These are phyloP conservation scores for Philonicus albiceps DNA, from an alignment of 2,888 invertebrate genomes.

Conservation along the genomic window DNA sequence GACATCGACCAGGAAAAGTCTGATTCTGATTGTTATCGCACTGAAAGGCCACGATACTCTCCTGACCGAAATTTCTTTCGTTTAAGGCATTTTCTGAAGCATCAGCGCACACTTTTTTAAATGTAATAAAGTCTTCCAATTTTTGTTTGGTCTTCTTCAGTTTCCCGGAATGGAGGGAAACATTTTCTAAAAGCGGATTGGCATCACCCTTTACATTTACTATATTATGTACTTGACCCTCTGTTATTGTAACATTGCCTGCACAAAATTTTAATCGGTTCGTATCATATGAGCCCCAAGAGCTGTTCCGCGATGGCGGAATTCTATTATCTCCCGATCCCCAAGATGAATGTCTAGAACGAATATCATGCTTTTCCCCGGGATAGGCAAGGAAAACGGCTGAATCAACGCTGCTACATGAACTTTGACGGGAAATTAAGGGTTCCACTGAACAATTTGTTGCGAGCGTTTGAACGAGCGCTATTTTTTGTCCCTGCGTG, in stretches of 20 bases:
- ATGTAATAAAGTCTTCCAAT: slow-evolving; percentile 67
- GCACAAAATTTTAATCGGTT: slow-evolving; percentile 57
- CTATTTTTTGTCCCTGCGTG: slow-evolving; percentile 52
- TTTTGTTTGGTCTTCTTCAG: slow-evolving; percentile 76
- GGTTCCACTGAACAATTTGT: slow-evolving; percentile 56
- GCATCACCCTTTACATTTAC: slow-evolving; percentile 38
- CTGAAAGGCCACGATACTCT: slow-evolving; percentile 37
- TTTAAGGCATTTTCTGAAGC: slow-evolving; percentile 50
- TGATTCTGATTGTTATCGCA: slow-evolving; percentile 50
- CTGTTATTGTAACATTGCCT: slow-evolving; percentile 58
- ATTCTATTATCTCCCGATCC: slow-evolving; percentile 75
- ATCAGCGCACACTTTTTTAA: slow-evolving; percentile 60
- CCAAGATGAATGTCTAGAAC: slow-evolving; percentile 83
- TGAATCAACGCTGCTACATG: slow-evolving; percentile 79
- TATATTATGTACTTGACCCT: slow-evolving; percentile 59
- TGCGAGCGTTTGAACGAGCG: slow-evolving; percentile 61
- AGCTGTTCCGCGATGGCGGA: slow-evolving; percentile 73
- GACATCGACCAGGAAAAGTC: slow-evolving; percentile 58
- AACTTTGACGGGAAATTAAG: slow-evolving; percentile 69
- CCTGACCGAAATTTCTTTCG: slow-evolving; percentile 39
- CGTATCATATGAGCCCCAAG: slow-evolving; percentile 76
- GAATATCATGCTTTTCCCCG: slow-evolving; percentile 67
- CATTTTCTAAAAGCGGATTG: neutral
- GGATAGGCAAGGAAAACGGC: slow-evolving; percentile 72
- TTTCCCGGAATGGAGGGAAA: slow-evolving; percentile 65